A percentile compares a stretch with the other conserved stretches of the same genome.
Conservation (phyloP, 2,113 vertebrate species). For the Cygnus buccinator region DNA sequence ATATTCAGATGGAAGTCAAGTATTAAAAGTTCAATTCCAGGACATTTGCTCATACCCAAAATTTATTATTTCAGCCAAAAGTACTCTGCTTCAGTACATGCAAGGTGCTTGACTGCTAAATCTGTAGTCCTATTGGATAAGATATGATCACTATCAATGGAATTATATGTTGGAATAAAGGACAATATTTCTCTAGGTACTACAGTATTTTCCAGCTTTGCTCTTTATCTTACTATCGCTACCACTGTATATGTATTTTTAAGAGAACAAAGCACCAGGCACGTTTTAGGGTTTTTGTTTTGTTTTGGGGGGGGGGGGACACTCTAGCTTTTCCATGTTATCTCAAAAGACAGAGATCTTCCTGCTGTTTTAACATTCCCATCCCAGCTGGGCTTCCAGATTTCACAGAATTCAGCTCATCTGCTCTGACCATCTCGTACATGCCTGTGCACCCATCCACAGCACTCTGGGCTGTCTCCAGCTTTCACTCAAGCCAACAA, state of each 20-base stretch:
- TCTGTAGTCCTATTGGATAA: background rate
- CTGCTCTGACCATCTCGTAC: background rate
- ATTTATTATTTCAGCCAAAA: background rate
- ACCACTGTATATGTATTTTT: background rate
- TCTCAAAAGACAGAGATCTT: background rate
- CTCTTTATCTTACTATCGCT: background rate
- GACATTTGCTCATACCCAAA: background rate
- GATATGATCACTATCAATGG: too few species aligned
- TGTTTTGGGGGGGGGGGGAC: background rate
- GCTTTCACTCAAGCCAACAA: background rate
- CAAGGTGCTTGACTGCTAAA: background rate
- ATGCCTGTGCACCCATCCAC: background rate
- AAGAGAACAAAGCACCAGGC: background rate
- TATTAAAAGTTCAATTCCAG: background rate
- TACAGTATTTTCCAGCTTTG: background rate
- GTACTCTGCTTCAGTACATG: background rate
- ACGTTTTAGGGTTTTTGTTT: background rate
- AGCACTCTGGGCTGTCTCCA: background rate
- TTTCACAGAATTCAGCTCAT: background rate
- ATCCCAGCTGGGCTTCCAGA: background rate
- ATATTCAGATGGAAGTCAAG: background rate
- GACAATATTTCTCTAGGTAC: background rate
- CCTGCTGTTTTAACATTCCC: background rate
- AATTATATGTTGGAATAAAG: background rate
- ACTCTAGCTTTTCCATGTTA: background rate